A percentile compares a stretch with the other conserved stretches of the same genome.
phyloP scores from a whole-genome alignment of 2,888 invertebrate species.

The Machimus rusticus region DNA sequence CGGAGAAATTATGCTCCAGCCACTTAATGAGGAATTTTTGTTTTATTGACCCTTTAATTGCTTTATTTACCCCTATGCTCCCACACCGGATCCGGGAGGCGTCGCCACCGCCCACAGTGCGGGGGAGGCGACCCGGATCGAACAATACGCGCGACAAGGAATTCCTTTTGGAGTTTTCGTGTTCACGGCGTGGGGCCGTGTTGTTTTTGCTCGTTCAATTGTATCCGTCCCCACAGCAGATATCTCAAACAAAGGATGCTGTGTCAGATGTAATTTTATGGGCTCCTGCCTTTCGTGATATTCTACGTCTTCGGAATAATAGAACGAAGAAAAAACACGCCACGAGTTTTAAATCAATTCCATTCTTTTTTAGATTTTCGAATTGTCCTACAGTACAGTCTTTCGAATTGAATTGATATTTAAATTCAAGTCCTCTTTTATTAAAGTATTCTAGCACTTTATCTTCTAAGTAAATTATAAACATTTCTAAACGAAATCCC shows the following conservation, averaged over 20 bases:
- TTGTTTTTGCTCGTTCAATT: not conserved
- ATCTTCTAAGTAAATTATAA: not conserved
- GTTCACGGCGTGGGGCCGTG: not conserved
- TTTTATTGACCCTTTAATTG: conserved; percentile 21
- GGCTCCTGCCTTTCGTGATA: not conserved
- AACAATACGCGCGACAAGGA: not conserved
- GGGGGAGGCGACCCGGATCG: not conserved
- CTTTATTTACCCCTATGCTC: not conserved
- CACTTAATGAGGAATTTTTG: conserved; percentile 22
- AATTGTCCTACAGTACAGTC: not conserved
- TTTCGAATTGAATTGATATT: not conserved
- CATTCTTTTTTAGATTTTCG: not conserved
- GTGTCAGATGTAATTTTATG: not conserved
- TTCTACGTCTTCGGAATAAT: not conserved
- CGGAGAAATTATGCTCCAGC: not conserved
- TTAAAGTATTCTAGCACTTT: too few relatives aligned
- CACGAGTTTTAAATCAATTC: not conserved
- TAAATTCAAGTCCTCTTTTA: not conserved
- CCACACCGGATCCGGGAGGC: not conserved
- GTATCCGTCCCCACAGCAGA: not conserved
- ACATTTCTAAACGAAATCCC: not conserved
- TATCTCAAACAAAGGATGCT: not conserved
- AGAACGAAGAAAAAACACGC: not conserved
- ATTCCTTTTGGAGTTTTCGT: not conserved
- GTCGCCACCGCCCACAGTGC: not conserved